Evolutionary conservation across 2,113 vertebrate genomes (phyloP), one percentile per base, ranked within the genome.

Genomic region (Pogona vitticeps): DNA sequence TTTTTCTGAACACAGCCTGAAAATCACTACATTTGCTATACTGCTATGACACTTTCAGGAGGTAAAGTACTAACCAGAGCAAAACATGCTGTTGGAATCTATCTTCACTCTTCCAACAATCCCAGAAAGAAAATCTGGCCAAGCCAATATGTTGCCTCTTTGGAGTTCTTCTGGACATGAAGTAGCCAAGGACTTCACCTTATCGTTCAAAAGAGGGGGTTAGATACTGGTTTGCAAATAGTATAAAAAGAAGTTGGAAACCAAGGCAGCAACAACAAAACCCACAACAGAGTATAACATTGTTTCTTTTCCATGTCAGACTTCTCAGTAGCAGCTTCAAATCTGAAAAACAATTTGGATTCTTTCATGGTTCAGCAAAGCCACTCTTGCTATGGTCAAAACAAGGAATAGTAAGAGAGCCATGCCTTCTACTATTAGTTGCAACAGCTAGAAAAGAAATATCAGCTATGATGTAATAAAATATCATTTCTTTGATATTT

Each of bases 51-150:
- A 33, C n/a, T 89, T 94, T 84, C 89, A 95, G 31, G 79, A 91
- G 89, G 73, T 72, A 33, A 91, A 89, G 70, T 91, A 87, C 96
- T 96, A 94, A 99, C 99, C 98, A 77, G 98, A 96, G 93, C 99
- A 99, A 95, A 99, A 99, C 92, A 97, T 94, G 94, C 98, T 99
- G 89, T 96, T 97, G 87, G 93, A 93, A 94, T 97, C 97, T 33
- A 98, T 97, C 97, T 98, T 99, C 95, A 99, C 98, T 94, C 97
- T 98, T 75, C 99, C 99, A 84, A 98, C 95, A 86, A 98, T 95
- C 31, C 98, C 98, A 0, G 92, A 95, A 68, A 99, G 95, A 92
- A 99, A 99, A 93, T 99, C 99, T 31, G 99, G 97, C 99, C 99
- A 99, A 76, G 99, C 98, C 31, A 99, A 96, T 75, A 99, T 96